Conservation (phyloP, 2,113 vertebrate genomes). For the Astur gentilis region DNA sequence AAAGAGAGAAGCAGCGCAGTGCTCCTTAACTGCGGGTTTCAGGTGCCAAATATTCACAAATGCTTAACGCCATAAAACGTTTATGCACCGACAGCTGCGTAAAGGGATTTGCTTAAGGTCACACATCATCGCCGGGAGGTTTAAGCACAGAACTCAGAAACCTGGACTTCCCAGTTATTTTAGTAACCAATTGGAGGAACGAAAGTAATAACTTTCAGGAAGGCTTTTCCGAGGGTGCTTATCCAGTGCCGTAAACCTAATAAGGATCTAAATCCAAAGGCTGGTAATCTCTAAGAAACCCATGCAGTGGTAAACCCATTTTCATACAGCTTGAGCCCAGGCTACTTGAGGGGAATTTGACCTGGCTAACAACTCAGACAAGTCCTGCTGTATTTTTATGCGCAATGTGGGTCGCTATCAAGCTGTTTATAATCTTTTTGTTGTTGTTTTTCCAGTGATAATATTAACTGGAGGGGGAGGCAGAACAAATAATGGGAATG, state of each 20-base stretch:
- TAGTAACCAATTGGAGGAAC: background rate
- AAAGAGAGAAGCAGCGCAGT: accelerated
- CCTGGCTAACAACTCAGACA: background rate
- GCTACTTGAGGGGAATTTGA: background rate
- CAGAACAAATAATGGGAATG: background rate
- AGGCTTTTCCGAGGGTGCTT: background rate
- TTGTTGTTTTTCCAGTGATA: background rate
- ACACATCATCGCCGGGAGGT: accelerated
- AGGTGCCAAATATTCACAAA: background rate
- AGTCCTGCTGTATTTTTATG: background rate
- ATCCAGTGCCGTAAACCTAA: background rate
- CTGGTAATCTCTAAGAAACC: background rate
- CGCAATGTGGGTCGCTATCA: background rate
- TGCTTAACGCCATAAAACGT: accelerated
- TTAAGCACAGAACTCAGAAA: background rate
- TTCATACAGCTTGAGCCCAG: background rate
- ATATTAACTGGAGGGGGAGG: background rate
- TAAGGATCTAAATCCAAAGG: background rate
- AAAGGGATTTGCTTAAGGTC: background rate
- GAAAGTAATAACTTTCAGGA: background rate
- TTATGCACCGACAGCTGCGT: background rate
- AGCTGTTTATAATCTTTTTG: background rate
- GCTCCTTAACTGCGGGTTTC: background rate
- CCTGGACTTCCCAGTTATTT: too few species aligned
- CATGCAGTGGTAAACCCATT: background rate